Percentiles rank a stretch among this genome's conserved stretches.
Conservation (phyloP, 2,797 vertebrate genomes). For the Allenopithecus nigroviridis region DNA sequence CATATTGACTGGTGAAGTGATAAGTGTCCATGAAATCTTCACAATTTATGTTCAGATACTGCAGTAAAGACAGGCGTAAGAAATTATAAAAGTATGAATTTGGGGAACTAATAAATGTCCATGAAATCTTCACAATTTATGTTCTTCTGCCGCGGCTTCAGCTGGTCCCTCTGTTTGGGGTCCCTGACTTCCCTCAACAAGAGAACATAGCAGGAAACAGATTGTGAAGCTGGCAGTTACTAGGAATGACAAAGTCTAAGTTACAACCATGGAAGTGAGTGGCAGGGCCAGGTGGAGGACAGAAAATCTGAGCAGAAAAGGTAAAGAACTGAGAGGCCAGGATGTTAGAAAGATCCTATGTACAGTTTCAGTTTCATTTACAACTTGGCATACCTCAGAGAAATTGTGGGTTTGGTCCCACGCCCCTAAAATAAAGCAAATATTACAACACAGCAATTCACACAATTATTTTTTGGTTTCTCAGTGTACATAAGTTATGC, state of each 20-base stretch:
- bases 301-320: not conserved
- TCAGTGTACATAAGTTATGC: not conserved
- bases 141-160: too few relatives aligned
- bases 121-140: too few relatives aligned
- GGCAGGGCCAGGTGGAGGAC: not conserved
- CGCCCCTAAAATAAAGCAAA: not conserved
- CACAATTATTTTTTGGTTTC: not conserved
- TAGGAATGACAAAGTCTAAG: not conserved
- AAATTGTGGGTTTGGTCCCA: not conserved
- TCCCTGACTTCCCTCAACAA: too few relatives aligned
- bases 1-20: too few relatives aligned
- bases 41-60: too few relatives aligned
- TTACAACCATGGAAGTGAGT: not conserved
- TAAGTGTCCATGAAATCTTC: too few relatives aligned
- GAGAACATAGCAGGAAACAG: not conserved
- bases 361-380: not conserved
- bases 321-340: not conserved
- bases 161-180: too few relatives aligned
- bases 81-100: too few relatives aligned
- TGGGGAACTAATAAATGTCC: too few relatives aligned
- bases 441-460: not conserved
- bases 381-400: not conserved
- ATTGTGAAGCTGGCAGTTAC: not conserved
- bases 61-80: too few relatives aligned
- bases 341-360: not conserved